Percentiles rank a stretch among this genome's conserved stretches.
These are phyloP conservation scores for Mesoclemmys tuberculata DNA, from an alignment of 2,113 vertebrate species.

Conservation along the genomic window DNA sequence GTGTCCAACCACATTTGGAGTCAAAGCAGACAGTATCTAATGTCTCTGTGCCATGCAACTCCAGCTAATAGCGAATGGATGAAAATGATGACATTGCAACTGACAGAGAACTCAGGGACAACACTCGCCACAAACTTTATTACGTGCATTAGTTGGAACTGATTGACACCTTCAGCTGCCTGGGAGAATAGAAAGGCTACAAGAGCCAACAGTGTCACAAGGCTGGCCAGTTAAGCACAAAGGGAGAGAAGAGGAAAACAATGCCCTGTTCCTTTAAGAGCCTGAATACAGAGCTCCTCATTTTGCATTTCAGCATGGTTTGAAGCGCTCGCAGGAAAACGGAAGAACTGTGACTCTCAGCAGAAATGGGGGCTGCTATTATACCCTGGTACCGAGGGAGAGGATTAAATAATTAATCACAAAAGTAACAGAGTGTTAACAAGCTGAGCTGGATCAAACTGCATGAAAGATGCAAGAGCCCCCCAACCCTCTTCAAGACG, in stretches of 20 bases:
- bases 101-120: not conserved
- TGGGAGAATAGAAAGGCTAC: not conserved
- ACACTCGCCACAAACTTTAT: not conserved
- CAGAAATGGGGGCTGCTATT: slow-evolving; percentile 62
- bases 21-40: accelerated
- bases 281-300: not conserved
- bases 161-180: not conserved
- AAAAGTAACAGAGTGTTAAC: slow-evolving; percentile 74
- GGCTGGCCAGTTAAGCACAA: accelerated
- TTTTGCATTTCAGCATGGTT: not conserved
- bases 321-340: slow-evolving; percentile 24
- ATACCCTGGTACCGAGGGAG: slow-evolving; percentile 44
- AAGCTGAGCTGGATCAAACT: slow-evolving; percentile 63
- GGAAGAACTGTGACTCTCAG: slow-evolving; percentile 64
- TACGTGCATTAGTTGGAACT: not conserved
- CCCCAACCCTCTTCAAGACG: not conserved
- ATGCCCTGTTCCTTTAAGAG: not conserved
- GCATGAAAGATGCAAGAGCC: slow-evolving; percentile 68
- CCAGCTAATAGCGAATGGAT: not conserved
- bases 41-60: not conserved
- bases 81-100: not conserved
- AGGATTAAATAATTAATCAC: slow-evolving; percentile 78
- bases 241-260: accelerated
- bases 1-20: not conserved
- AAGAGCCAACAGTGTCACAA: accelerated